phyloP scores from a whole-genome alignment of 2,888 invertebrate species.

The Cataglyphis rosenhaueri region DNA sequence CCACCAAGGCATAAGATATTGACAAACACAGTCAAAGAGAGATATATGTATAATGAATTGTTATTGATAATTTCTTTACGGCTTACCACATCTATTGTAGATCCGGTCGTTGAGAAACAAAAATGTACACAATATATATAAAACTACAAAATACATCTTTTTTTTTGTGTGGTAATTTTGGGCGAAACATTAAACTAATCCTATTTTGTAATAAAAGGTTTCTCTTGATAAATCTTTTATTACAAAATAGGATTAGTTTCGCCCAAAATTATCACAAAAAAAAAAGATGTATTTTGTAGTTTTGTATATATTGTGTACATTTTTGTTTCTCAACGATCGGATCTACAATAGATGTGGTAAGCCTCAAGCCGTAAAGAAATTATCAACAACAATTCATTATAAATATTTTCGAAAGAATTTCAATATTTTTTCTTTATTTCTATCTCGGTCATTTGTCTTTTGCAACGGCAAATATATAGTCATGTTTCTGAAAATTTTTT shows the following conservation, averaged over 20 bases:
- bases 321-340: no score
- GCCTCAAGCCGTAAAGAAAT: no score
- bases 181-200: not conserved
- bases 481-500: not conserved
- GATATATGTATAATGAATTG: no score
- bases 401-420: not conserved
- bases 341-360: no score
- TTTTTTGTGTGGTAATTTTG: not conserved
- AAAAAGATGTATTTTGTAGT: not conserved
- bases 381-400: not conserved
- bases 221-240: not conserved
- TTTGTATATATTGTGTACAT: no score
- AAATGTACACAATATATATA: no score
- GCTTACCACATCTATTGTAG: no score
- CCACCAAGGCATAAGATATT: no score
- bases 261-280: not conserved
- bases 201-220: not conserved
- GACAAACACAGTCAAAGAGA: no score
- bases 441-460: not conserved
- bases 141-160: not conserved
- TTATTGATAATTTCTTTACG: no score
- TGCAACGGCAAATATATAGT: not conserved
- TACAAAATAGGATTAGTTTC: not conserved
- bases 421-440: not conserved
- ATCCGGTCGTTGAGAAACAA: no score